A percentile compares a stretch with the other conserved stretches of the same genome.
Evolutionary conservation across 2,888 invertebrate genomes (phyloP).

Genomic region (Entomobrya multifasciata): DNA sequence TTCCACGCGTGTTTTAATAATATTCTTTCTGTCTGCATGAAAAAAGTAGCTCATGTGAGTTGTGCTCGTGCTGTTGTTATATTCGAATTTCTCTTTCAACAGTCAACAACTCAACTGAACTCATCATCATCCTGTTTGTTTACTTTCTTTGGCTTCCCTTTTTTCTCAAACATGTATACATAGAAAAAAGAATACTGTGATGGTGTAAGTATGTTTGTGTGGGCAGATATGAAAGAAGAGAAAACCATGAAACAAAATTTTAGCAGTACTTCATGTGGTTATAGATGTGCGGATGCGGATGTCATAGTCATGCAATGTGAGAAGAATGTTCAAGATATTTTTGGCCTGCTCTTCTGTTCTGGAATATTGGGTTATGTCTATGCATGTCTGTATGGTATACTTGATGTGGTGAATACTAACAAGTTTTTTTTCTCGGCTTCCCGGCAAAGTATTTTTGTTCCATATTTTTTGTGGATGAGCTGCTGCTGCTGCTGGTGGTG

Average conservation of each 20-base stretch:
- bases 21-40: not conserved
- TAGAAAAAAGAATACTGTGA: not conserved
- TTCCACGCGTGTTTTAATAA: not conserved
- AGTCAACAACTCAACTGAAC: slow-evolving; percentile 42
- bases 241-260: not conserved
- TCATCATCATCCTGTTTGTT: slow-evolving; percentile 21
- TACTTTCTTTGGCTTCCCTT: slow-evolving; percentile 30
- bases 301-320: not conserved
- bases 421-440: slow-evolving; percentile 11
- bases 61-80: not conserved
- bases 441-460: too few relatives aligned
- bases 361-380: slow-evolving; percentile 25
- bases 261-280: too few relatives aligned
- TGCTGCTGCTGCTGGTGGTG: not conserved
- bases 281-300: too few relatives aligned
- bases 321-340: too few relatives aligned
- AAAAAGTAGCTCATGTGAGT: not conserved
- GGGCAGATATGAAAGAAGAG: not conserved
- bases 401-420: slow-evolving; percentile 7
- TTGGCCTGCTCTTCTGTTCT: too few relatives aligned
- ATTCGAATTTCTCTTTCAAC: not conserved
- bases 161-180: not conserved
- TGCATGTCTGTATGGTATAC: slow-evolving; percentile 13
- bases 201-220: not conserved
- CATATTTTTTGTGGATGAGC: not conserved